phyloP scores from a whole-genome alignment of 2,113 vertebrate species.

The Canis aureus region DNA sequence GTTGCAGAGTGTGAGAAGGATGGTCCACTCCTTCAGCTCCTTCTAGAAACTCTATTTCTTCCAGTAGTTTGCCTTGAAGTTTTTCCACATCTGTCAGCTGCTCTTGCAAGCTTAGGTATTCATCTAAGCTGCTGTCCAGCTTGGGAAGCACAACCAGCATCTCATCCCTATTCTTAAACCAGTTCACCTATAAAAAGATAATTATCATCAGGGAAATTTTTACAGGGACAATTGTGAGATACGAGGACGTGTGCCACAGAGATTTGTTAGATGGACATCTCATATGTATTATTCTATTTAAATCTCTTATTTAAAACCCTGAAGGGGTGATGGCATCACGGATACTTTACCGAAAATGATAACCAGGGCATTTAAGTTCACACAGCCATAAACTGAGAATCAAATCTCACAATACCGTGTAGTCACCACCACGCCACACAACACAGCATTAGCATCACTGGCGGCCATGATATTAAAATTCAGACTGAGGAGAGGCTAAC shows the following conservation, averaged over 20 bases:
- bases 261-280: neutral
- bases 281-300: neutral
- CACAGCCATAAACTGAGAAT: neutral
- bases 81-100: conserved; percentile 95
- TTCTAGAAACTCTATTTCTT: conserved; percentile 96
- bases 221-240: neutral
- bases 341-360: neutral
- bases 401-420: neutral
- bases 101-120: conserved; percentile 95
- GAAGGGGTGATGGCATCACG: neutral
- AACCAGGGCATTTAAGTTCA: neutral
- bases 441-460: neutral
- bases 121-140: conserved; percentile 94
- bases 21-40: conserved; percentile 96
- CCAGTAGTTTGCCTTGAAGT: conserved; percentile 93
- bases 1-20: conserved; percentile 94
- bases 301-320: neutral
- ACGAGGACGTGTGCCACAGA: neutral
- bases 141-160: conserved; percentile 96
- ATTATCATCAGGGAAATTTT: conserved; percentile 6
- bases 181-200: conserved; percentile 93
- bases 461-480: neutral
- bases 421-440: neutral
- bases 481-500: neutral
- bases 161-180: conserved; percentile 99